Evolutionary conservation across 2,113 vertebrate species (phyloP), one percentile per base, ranked within the genome.

Genomic region (Gymnogyps californianus): DNA sequence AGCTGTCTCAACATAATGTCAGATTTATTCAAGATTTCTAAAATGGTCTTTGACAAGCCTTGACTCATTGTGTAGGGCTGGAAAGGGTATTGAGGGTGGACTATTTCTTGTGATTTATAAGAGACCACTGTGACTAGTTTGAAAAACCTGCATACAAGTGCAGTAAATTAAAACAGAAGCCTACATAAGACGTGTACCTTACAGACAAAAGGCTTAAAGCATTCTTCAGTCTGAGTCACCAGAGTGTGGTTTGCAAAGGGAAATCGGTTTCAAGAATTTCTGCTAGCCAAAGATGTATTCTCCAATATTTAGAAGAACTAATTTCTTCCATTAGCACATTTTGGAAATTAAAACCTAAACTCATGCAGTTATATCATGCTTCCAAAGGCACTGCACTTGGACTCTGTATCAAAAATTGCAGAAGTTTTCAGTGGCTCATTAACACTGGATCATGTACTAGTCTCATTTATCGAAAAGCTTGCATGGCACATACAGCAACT

Each of bases 1-100:
- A 96, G 93, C 95, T 98, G 87, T 97, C 97, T 97, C 93, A 96
- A 97, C 92, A 98, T 95, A 97, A 98, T 89, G 89, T 96, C 97
- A 96, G 71, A 92, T 85, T 96, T 97, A 96, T 93, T 94, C 94
- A 95, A 93, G 83, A 96, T 96, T 97, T 98, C 86, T 95, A 87
- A 97, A 97, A 98, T 93, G 38, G 57, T n/a, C 80, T 94, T 97
- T 96, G 83, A 91, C 94, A 97, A 96, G 91, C 80, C 77, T 92
- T 96, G 92, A 93, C 89, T 96, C 95, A 89, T 78, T 90, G 86
- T 62, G 22, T 77, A 94, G 76, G 65, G 55, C 86, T 89, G 91
- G 55, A 95, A 96, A 96, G 65, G 83, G 75, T 83, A 97, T 64
- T 87, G 89, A 97, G 64, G 26, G 77, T 67, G 71, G 90, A 95